A percentile compares a stretch with the other conserved stretches of the same genome.
phyloP scores from a whole-genome alignment of 1,140 invertebrate species.

The Caerostris extrusa region DNA sequence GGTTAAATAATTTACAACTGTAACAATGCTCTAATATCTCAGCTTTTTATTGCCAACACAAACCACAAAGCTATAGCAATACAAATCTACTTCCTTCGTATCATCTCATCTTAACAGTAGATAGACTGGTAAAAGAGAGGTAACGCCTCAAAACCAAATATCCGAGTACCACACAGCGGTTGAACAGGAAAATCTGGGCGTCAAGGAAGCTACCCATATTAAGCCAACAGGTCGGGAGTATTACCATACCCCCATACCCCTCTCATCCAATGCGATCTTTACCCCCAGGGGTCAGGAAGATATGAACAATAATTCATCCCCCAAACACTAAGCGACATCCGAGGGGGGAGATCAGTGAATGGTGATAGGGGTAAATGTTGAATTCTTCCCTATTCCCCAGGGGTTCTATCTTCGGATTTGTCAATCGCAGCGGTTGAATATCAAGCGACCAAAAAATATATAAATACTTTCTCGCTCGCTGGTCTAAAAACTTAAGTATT shows the following conservation, averaged over 20 bases:
- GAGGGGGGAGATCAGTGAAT: slow-evolving; percentile 14
- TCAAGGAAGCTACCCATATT: slow-evolving; percentile 28
- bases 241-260: background rate
- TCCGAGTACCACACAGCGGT: background rate
- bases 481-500: background rate
- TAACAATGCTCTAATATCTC: no score
- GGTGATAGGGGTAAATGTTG: slow-evolving; percentile 69
- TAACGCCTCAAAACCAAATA: slow-evolving; percentile 31
- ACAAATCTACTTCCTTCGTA: no score
- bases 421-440: slow-evolving; percentile 60
- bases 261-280: slow-evolving; percentile 63
- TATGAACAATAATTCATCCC: slow-evolving; percentile 78
- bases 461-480: background rate
- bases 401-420: slow-evolving; percentile 57
- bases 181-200: slow-evolving; percentile 9
- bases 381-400: slow-evolving; percentile 24
- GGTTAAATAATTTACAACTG: no score
- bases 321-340: slow-evolving; percentile 69
- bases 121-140: background rate
- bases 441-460: slow-evolving; percentile 15
- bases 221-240: slow-evolving; percentile 70
- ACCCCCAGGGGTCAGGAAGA: slow-evolving; percentile 64
- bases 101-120: no score
- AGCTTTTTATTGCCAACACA: no score
- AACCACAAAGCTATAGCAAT: no score